These are phyloP conservation scores for Dascyllus trimaculatus DNA, from an alignment of 2,113 vertebrate species.

Conservation along the genomic window DNA sequence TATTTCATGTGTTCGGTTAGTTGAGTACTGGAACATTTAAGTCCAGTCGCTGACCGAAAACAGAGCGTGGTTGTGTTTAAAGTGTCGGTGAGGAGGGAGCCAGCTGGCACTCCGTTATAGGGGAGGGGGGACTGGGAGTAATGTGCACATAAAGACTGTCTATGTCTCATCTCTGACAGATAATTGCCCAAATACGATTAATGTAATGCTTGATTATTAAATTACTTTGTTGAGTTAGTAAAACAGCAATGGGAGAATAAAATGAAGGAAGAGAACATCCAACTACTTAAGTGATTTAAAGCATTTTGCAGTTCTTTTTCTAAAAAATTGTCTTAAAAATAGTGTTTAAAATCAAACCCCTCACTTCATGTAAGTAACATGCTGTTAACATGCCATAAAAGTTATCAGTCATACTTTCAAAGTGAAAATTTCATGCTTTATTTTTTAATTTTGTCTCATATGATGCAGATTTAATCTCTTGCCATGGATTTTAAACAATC, in stretches of 20 bases:
- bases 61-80: constrained; percentile 45
- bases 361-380: no score
- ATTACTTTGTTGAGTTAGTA: constrained; percentile 1
- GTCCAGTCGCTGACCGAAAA: constrained; percentile 34
- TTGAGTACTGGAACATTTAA: constrained; percentile 1
- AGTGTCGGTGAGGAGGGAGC: constrained; percentile 45
- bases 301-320: no score
- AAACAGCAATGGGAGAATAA: no score
- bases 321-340: no score
- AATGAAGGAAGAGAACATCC: background rate
- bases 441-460: no score
- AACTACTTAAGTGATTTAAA: no score
- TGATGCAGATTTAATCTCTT: no score
- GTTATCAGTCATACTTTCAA: no score
- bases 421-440: no score
- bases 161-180: constrained; percentile 57
- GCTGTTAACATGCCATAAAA: no score
- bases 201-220: constrained; percentile 33
- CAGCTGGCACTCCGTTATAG: constrained; percentile 71
- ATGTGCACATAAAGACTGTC: constrained; percentile 41
- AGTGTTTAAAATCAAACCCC: no score
- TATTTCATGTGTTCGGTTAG: background rate
- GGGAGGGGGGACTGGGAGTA: constrained; percentile 22
- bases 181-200: constrained; percentile 68
- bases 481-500: no score